Evolutionary conservation across 2,113 vertebrate species (phyloP).

Genomic region (Chloroceryle aenea): DNA sequence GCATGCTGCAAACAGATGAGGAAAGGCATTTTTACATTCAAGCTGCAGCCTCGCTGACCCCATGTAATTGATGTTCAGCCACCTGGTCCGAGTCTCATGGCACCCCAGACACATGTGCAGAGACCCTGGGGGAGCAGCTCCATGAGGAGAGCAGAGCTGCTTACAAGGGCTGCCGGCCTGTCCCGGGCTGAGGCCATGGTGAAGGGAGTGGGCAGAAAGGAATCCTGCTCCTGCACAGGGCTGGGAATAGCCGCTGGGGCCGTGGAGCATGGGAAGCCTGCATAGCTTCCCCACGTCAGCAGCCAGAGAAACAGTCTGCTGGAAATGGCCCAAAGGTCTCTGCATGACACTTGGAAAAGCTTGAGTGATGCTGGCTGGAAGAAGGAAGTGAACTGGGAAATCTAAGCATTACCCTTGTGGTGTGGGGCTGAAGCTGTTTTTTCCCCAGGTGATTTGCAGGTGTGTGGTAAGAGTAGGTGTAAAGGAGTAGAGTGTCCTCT

Average conservation of each 20-base stretch:
- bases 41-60: background rate
- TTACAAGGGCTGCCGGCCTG: background rate
- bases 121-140: background rate
- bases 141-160: background rate
- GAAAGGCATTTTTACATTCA: background rate
- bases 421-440: background rate
- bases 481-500: background rate
- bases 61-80: background rate
- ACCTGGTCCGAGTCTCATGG: background rate
- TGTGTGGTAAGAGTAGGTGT: background rate
- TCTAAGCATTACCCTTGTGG: background rate
- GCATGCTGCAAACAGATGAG: background rate
- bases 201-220: constrained; percentile 63
- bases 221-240: constrained; percentile 43
- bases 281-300: background rate
- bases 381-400: background rate
- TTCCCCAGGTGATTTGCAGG: background rate
- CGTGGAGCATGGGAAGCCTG: constrained; percentile 67
- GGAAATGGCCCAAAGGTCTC: constrained; percentile 12
- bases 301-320: constrained; percentile 52
- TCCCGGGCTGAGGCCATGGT: background rate
- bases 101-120: fast-evolving
- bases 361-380: background rate
- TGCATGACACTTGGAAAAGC: constrained; percentile 9
- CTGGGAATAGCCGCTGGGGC: constrained; percentile 68